phyloP scores from a whole-genome alignment of 1,140 invertebrate genomes.

The Polypedilum pembai region DNA sequence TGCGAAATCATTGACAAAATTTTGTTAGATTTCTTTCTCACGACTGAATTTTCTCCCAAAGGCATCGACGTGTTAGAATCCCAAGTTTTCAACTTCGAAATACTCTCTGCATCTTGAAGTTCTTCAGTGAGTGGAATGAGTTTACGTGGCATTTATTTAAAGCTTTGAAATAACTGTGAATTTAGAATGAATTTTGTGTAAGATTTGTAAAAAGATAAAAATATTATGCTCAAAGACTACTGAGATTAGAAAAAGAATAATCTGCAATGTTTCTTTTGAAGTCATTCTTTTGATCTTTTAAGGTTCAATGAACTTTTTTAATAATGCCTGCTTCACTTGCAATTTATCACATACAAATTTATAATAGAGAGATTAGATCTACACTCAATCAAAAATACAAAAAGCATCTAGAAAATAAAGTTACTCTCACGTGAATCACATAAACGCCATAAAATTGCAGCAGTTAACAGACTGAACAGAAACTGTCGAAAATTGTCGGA shows the following conservation, averaged over 20 bases:
- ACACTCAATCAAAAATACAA: background rate
- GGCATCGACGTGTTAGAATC: background rate
- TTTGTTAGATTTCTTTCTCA: background rate
- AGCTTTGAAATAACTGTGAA: no score
- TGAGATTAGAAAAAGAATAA: no score
- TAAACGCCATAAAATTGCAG: conserved; percentile 17
- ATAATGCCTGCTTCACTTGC: no score
- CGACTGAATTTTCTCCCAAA: background rate
- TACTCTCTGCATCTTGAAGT: background rate
- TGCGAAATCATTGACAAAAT: background rate
- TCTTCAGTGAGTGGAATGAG: background rate
- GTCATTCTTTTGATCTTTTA: background rate
- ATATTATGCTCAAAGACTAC: no score
- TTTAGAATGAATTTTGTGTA: no score
- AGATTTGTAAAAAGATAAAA: no score
- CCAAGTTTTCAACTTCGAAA: background rate
- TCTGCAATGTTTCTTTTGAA: background rate
- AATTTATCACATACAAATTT: no score
- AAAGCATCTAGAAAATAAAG: background rate
- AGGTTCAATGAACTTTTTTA: no score
- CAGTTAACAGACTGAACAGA: background rate
- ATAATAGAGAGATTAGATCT: no score
- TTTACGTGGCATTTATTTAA: conserved; percentile 1
- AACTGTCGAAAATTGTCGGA: background rate
- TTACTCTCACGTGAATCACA: background rate